Conservation (phyloP, 1,140 invertebrate species). For the Drosophila chauvacae region DNA sequence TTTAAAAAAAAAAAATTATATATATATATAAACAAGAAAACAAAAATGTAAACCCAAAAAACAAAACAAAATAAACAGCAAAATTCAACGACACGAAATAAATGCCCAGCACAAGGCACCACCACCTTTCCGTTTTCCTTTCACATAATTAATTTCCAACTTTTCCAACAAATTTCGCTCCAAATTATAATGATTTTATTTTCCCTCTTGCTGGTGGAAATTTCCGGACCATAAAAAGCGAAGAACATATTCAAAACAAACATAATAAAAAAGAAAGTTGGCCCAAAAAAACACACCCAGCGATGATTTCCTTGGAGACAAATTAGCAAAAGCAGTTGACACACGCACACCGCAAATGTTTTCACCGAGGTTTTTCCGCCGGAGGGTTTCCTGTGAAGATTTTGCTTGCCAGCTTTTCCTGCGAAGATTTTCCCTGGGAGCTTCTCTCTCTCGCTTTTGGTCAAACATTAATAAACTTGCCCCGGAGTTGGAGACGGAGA, state of each 20-base stretch:
- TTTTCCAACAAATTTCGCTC: constrained; percentile 38
- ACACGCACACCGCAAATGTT: constrained; percentile 47
- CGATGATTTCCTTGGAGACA: constrained; percentile 79
- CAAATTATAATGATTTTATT: constrained; percentile 32
- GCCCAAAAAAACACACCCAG: constrained; percentile 28
- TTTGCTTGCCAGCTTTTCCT: no score
- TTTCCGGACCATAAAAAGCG: constrained; percentile 36
- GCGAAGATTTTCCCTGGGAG: background rate
- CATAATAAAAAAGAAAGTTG: constrained; percentile 48
- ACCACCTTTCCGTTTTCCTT: constrained; percentile 11
- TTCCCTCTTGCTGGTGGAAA: constrained; percentile 7
- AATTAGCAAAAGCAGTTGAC: constrained; percentile 70
- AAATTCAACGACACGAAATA: constrained; percentile 31
- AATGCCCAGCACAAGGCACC: constrained; percentile 8
- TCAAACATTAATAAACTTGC: constrained; percentile 69
- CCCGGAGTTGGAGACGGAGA: background rate
- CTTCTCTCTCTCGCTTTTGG: constrained; percentile 14
- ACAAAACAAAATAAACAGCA: background rate
- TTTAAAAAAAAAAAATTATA: no score
- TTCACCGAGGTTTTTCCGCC: constrained; percentile 21
- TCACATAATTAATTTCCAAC: constrained; percentile 38
- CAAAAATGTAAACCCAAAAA: background rate
- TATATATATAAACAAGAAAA: background rate
- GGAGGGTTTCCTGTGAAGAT: constrained; percentile 1
- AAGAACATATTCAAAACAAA: constrained; percentile 68